phyloP scores from a whole-genome alignment of 2,888 invertebrate genomes.

The Hydropsyche betteni region DNA sequence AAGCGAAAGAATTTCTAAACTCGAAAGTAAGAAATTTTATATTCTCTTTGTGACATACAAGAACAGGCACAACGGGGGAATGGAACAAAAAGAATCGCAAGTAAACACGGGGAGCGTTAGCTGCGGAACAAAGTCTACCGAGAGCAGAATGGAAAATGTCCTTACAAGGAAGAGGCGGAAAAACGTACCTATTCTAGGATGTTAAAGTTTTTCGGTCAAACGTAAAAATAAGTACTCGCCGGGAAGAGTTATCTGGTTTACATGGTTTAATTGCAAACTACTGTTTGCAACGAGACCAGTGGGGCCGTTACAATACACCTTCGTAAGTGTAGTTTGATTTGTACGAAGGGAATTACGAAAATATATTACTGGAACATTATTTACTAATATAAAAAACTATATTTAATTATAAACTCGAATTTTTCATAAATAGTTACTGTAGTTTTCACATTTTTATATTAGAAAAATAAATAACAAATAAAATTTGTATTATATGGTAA shows the following conservation, averaged over 20 bases:
- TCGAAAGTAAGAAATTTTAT: not conserved
- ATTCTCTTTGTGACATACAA: not conserved
- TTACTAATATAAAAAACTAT: too few species aligned
- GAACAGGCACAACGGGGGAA: too few species aligned
- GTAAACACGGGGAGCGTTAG: too few species aligned
- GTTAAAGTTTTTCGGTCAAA: not conserved
- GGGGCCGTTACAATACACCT: not conserved
- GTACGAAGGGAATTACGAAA: too few species aligned
- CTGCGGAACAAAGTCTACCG: not conserved
- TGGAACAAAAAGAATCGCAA: too few species aligned
- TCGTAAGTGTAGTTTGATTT: not conserved
- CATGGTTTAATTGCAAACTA: slow-evolving; percentile 24
- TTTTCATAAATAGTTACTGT: too few species aligned
- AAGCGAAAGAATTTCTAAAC: too few species aligned
- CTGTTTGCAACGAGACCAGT: not conserved
- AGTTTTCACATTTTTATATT: too few species aligned
- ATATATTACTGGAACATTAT: too few species aligned
- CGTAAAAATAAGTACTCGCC: not conserved
- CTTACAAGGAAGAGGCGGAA: slow-evolving; percentile 28
- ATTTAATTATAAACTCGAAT: too few species aligned
- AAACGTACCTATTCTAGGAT: slow-evolving; percentile 1
- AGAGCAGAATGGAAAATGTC: not conserved
- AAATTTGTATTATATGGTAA: too few species aligned
- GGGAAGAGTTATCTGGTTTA: slow-evolving; percentile 20
- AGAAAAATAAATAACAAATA: too few species aligned